Conservation (phyloP, 2,888 invertebrate species). For the Orthosia gothica region DNA sequence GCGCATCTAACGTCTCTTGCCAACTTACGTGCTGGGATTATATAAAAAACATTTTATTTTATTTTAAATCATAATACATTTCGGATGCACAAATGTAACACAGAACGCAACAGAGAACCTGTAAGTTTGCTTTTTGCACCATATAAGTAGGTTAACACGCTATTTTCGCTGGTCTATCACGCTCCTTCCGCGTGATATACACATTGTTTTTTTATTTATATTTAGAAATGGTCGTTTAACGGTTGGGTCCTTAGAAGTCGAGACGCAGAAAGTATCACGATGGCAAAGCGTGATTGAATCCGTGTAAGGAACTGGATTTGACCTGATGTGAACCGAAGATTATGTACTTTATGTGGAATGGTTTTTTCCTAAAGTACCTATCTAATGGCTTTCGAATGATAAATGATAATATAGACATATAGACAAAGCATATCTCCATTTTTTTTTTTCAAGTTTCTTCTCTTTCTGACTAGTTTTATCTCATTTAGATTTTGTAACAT, state of each 20-base stretch:
- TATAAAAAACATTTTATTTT: no score
- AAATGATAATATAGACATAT: neutral
- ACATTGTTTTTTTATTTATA: neutral
- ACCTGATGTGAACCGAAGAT: constrained; percentile 23
- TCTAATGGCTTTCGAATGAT: neutral
- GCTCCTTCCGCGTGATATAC: constrained; percentile 12
- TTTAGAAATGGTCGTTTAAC: constrained; percentile 7
- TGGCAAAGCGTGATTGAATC: constrained; percentile 11
- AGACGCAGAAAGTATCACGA: constrained; percentile 17
- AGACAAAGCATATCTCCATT: neutral
- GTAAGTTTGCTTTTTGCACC: constrained; percentile 14
- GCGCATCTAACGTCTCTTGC: no score
- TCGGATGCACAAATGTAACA: neutral
- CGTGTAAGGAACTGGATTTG: constrained; percentile 5
- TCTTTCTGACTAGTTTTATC: neutral
- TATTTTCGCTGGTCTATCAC: constrained; percentile 16
- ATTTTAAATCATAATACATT: no score
- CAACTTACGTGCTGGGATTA: no score
- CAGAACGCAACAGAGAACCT: neutral
- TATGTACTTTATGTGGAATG: neutral
- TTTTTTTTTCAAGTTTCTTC: neutral
- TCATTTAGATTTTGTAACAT: neutral
- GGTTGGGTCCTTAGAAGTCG: constrained; percentile 3
- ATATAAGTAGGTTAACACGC: neutral
- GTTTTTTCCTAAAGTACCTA: neutral